phyloP scores from a whole-genome alignment of 2,113 vertebrate genomes.

The Mesoclemmys tuberculata region DNA sequence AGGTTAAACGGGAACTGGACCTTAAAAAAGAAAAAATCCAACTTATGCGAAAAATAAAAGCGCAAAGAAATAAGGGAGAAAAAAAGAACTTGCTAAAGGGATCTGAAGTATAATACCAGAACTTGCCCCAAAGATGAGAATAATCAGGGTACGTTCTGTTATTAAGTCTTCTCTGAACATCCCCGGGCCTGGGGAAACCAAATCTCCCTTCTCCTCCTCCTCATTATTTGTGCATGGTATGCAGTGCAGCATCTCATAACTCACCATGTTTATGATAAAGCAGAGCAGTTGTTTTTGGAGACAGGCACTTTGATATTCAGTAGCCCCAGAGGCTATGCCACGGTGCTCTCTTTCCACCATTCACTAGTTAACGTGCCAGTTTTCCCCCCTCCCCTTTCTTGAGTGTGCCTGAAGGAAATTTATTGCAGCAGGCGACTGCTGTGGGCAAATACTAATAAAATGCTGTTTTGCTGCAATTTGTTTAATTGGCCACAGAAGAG shows the following conservation, averaged over 20 bases:
- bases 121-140: neutral
- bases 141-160: neutral
- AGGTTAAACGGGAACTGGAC: neutral
- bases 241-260: slow-evolving; percentile 52
- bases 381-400: slow-evolving; percentile 80
- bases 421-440: slow-evolving; percentile 85
- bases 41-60: neutral
- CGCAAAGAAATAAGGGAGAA: neutral
- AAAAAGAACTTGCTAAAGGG: neutral
- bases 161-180: neutral
- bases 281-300: slow-evolving; percentile 86
- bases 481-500: slow-evolving; percentile 96
- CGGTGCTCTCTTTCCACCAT: slow-evolving; percentile 80
- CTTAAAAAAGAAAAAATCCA: neutral
- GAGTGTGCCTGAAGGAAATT: slow-evolving; percentile 87
- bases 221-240: neutral
- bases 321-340: slow-evolving; percentile 83
- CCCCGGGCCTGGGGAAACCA: neutral
- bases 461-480: slow-evolving; percentile 92
- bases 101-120: neutral
- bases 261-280: slow-evolving; percentile 84
- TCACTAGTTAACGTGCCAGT: slow-evolving; percentile 86
- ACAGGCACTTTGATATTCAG: slow-evolving; percentile 84
- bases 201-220: slow-evolving; percentile 27
- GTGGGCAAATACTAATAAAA: slow-evolving; percentile 96